Conservation (phyloP, 2,113 vertebrate genomes). For the Tylochromis polylepis region DNA sequence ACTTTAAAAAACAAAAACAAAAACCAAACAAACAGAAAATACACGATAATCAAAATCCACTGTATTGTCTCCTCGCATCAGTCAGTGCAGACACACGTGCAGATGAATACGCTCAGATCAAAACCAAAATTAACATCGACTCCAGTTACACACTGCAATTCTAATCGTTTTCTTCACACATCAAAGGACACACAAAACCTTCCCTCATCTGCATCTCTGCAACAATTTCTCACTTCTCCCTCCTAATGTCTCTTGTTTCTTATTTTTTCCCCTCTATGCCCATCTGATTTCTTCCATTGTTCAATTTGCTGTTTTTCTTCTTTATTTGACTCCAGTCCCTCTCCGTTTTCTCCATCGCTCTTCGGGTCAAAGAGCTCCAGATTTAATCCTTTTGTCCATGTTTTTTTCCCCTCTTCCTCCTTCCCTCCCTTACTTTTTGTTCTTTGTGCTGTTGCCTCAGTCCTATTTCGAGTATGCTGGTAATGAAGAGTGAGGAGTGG, state of each 20-base stretch:
- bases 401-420: not conserved
- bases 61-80: not conserved
- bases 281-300: not conserved
- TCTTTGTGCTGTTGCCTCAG: not conserved
- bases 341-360: not conserved
- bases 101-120: not conserved
- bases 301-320: not conserved
- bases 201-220: not conserved
- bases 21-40: not conserved
- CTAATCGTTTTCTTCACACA: slow-evolving; percentile 6
- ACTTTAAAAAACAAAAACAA: not conserved
- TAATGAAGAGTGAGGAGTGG: not conserved
- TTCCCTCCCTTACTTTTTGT: not conserved
- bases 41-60: not conserved
- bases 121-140: not conserved
- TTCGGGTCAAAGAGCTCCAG: not conserved
- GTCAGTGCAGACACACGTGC: not conserved
- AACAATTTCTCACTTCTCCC: not conserved
- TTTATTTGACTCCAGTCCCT: not conserved
- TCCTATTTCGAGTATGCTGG: not conserved
- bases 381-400: not conserved
- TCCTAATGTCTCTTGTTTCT: not conserved
- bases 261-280: not conserved
- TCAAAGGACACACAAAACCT: slow-evolving; percentile 10
- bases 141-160: not conserved